phyloP scores from a whole-genome alignment of 2,888 invertebrate genomes.

The Ornithoptera alexandrae region DNA sequence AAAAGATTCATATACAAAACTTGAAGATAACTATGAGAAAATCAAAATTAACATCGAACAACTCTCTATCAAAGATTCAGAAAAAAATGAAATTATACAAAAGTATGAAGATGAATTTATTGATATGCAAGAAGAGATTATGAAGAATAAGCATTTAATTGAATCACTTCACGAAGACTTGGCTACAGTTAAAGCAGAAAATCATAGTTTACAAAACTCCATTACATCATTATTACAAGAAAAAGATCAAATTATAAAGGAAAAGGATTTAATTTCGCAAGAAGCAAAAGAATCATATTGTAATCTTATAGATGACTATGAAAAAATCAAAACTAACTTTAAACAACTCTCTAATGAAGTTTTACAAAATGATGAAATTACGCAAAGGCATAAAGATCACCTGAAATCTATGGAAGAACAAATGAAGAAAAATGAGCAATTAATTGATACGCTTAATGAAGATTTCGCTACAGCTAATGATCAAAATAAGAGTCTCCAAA shows the following conservation, averaged over 20 bases:
- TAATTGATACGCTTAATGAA: constrained; percentile 10
- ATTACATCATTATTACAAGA: constrained; percentile 28
- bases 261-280: constrained; percentile 37
- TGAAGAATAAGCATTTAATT: not conserved
- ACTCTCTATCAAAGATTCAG: not conserved
- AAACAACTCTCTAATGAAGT: constrained; percentile 4
- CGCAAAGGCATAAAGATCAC: constrained; percentile 29
- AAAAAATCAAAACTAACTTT: constrained; percentile 1
- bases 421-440: not conserved
- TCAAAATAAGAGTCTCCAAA: constrained; percentile 11
- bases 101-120: constrained; percentile 9
- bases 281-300: constrained; percentile 5
- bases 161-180: constrained; percentile 11
- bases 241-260: constrained; percentile 34
- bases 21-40: constrained; percentile 33
- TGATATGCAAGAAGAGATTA: constrained; percentile 1
- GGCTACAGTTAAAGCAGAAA: not conserved
- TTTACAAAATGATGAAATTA: constrained; percentile 15
- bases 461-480: constrained; percentile 3
- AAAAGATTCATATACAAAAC: constrained; percentile 35
- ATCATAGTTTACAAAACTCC: constrained; percentile 2
- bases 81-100: constrained; percentile 2
- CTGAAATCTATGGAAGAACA: constrained; percentile 30
- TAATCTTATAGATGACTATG: constrained; percentile 11
- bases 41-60: constrained; percentile 8